Percentiles rank a stretch among this genome's conserved stretches.
phyloP scores from a whole-genome alignment of 2,113 vertebrate genomes.

The Camarhynchus parvulus region DNA sequence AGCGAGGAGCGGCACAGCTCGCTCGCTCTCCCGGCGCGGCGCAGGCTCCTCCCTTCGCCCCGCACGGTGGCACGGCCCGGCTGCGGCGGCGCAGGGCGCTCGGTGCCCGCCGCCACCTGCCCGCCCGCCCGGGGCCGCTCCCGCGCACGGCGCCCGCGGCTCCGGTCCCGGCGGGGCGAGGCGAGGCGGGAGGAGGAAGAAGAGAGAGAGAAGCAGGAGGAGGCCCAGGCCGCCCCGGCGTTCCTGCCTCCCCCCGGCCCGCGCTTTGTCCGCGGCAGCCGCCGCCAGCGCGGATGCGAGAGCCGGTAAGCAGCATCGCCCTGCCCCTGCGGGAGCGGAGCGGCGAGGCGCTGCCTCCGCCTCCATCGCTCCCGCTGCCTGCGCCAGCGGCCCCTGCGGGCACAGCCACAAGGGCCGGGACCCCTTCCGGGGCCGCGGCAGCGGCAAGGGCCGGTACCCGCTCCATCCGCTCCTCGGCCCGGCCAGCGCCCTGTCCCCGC shows the following conservation, averaged over 20 bases:
- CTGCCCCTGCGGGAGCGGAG: background rate
- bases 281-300: background rate
- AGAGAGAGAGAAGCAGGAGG: background rate
- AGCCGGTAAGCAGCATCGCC: slow-evolving; percentile 11
- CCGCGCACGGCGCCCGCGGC: background rate
- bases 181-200: background rate
- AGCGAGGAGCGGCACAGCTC: background rate
- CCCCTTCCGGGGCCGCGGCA: background rate
- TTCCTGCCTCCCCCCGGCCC: background rate
- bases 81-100: too few relatives aligned
- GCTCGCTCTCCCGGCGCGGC: background rate
- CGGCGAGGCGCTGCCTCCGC: background rate
- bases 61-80: too few relatives aligned
- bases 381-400: background rate
- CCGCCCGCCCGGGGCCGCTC: background rate
- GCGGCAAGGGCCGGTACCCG: background rate
- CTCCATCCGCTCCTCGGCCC: background rate
- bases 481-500: background rate
- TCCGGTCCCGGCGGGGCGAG: background rate
- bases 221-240: background rate
- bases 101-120: too few relatives aligned
- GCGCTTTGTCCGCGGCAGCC: background rate
- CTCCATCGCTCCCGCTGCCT: background rate
- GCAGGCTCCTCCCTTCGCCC: too few relatives aligned
- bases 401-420: background rate